These are phyloP conservation scores for Corapipo altera DNA, from an alignment of 2,113 vertebrate species.

Conservation along the genomic window DNA sequence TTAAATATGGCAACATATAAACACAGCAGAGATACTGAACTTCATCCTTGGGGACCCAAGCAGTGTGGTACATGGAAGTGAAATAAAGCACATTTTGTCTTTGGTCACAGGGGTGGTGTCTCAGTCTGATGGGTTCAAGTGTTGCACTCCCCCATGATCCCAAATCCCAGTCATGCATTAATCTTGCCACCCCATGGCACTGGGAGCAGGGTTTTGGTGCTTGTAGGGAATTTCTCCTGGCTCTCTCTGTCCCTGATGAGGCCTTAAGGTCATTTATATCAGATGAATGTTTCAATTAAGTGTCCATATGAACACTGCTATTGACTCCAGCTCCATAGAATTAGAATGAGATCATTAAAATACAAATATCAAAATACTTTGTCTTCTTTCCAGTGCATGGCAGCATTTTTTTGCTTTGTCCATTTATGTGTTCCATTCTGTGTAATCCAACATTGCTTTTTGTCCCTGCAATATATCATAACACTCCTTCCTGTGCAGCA, in stretches of 20 bases:
- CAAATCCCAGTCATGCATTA: neutral
- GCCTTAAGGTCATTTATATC: neutral
- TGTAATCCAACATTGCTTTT: neutral
- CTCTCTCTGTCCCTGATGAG: neutral
- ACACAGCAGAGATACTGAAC: neutral
- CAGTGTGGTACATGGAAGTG: neutral
- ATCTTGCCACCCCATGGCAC: neutral
- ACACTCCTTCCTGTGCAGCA: neutral
- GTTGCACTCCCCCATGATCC: neutral
- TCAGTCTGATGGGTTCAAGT: too few species aligned
- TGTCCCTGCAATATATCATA: neutral
- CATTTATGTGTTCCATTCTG: neutral
- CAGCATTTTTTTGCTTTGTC: conserved; percentile 9
- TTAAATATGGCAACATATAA: neutral
- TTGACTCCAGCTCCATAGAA: neutral
- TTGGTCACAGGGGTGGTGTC: neutral
- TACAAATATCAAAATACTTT: neutral
- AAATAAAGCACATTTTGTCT: neutral
- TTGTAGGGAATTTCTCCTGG: neutral
- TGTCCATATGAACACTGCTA: neutral
- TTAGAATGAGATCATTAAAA: neutral
- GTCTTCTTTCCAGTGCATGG: neutral
- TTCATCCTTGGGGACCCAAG: neutral
- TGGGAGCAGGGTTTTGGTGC: neutral
- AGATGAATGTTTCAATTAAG: neutral